Conservation (phyloP, 2,797 vertebrate species). For the Pantherophis alleghaniensis region DNA sequence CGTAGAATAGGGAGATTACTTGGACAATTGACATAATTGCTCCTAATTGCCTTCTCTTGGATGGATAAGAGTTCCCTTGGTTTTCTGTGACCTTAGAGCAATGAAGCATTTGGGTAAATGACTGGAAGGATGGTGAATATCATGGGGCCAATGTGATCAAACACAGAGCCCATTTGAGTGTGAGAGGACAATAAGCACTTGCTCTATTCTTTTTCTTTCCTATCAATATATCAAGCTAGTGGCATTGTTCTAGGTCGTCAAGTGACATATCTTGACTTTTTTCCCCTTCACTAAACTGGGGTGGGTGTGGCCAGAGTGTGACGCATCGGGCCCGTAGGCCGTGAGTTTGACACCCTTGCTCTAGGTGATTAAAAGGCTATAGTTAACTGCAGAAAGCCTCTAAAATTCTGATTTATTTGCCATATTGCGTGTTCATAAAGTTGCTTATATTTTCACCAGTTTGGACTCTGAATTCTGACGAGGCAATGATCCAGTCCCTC, state of each 20-base stretch:
- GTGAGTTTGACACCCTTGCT: too few relatives aligned
- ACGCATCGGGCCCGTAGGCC: fast-evolving
- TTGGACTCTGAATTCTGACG: not conserved
- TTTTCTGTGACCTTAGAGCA: not conserved
- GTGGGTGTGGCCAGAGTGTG: too few relatives aligned
- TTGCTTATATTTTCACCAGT: not conserved
- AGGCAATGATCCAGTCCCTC: not conserved
- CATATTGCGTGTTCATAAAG: not conserved
- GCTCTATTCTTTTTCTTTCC: not conserved
- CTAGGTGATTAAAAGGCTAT: not conserved
- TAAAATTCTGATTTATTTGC: not conserved
- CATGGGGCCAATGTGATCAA: not conserved
- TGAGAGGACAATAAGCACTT: not conserved
- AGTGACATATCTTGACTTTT: too few relatives aligned
- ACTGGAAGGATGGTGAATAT: not conserved
- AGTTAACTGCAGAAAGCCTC: not conserved
- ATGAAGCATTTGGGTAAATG: not conserved
- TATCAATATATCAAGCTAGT: not conserved
- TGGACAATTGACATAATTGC: not conserved
- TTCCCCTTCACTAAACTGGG: too few relatives aligned
- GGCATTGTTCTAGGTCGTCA: not conserved
- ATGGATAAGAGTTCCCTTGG: not conserved
- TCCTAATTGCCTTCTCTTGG: not conserved
- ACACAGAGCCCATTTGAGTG: not conserved
- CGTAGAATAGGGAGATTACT: not conserved